Evolutionary conservation across 2,888 invertebrate species (phyloP).

Genomic region (Pherbina coryleti): DNA sequence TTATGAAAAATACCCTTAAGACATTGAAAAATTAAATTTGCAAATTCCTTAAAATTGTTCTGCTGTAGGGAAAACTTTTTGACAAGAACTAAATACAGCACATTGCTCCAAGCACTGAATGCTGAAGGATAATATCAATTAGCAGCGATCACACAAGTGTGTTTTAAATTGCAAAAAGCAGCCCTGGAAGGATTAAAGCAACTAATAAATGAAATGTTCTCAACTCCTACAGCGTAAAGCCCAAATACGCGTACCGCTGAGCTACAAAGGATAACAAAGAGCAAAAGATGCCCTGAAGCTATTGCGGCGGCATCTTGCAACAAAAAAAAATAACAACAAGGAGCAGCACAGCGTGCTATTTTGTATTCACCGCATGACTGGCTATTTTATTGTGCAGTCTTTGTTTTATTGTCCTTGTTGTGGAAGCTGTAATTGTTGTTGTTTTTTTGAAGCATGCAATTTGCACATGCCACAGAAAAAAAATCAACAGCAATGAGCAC

Average conservation of each 20-base stretch:
- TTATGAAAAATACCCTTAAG: too few species aligned
- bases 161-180: too few species aligned
- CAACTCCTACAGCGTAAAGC: background rate
- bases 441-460: background rate
- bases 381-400: background rate
- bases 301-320: slow-evolving; percentile 7
- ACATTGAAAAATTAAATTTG: too few species aligned
- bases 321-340: slow-evolving; percentile 22
- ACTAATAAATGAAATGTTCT: background rate
- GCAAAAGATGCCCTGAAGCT: slow-evolving; percentile 16
- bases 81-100: too few species aligned
- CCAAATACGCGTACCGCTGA: background rate
- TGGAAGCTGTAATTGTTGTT: background rate
- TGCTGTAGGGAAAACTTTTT: too few species aligned
- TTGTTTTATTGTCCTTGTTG: slow-evolving; percentile 5
- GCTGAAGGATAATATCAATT: too few species aligned
- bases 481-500: too few species aligned
- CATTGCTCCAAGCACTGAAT: too few species aligned
- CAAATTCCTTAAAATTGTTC: too few species aligned
- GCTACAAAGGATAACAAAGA: slow-evolving; percentile 15
- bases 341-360: background rate
- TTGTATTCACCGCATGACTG: slow-evolving; percentile 3
- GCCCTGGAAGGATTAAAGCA: background rate
- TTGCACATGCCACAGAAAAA: too few species aligned
- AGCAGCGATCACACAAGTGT: too few species aligned